A percentile compares a stretch with the other conserved stretches of the same genome.
These are phyloP conservation scores for Enteromius thamalakanensis DNA, from an alignment of 2,797 vertebrate species.

Conservation along the genomic window DNA sequence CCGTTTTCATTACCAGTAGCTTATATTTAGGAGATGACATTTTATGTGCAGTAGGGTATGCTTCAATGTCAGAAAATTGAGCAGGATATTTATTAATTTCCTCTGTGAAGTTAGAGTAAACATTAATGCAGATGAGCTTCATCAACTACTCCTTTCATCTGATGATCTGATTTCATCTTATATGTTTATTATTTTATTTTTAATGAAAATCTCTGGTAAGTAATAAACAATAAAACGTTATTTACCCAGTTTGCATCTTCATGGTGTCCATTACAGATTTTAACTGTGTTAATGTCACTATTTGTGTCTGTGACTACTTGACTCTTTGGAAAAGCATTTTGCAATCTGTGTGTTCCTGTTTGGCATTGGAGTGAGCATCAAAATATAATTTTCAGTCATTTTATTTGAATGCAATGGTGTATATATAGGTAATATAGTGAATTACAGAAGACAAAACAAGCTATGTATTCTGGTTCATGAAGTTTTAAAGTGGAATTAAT, in stretches of 20 bases:
- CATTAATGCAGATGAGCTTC: neutral
- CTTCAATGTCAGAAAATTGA: neutral
- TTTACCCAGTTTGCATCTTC: neutral
- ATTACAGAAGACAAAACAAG: neutral
- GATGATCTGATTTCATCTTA: neutral
- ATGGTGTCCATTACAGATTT: neutral
- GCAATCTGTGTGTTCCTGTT: neutral
- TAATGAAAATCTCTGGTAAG: neutral
- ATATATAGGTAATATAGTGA: neutral
- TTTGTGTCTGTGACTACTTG: neutral
- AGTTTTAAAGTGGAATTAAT: conserved; percentile 3
- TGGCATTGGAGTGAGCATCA: too few relatives aligned
- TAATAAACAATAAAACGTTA: neutral
- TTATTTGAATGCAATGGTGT: neutral
- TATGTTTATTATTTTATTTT: neutral
- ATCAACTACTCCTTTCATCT: neutral
- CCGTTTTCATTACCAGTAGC: neutral
- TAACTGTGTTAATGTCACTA: neutral
- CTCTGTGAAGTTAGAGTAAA: neutral
- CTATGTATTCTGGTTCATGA: neutral
- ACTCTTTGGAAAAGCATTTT: neutral
- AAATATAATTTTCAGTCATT: neutral
- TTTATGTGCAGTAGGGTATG: neutral
- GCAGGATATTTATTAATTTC: neutral
- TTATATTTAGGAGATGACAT: neutral